Evolutionary conservation across 2,797 vertebrate genomes (phyloP), one percentile per base, ranked within the genome.

Genomic region (Smutsia temminckii): DNA sequence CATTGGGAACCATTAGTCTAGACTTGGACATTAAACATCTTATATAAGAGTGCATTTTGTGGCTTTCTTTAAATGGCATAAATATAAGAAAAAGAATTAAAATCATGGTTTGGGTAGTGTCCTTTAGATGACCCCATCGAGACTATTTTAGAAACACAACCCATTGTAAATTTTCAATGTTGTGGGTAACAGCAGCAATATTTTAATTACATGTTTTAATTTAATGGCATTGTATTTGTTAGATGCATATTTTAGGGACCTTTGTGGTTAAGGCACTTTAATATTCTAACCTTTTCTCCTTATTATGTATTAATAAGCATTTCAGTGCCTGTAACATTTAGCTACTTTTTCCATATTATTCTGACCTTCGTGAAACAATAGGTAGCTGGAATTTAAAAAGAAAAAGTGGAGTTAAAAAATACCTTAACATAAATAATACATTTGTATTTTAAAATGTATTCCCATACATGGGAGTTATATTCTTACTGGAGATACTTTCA

Each of bases 141-240:
- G 95, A 9, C 8, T 84, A 25, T 93, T 37, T 84, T 94, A 81
- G 40, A 84, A 93, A 85, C 8, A 61, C 27, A 81, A 49, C 20
- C 5, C 23, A n/a, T 12, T 74, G 17, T 53, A 68, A 90, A 95
- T 95, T 91, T 94, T 64, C 91, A 95, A 85, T 84, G 11, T 80
- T 92, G 23, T 66, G 32, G 14, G n/a, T 59, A 89, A 64, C 6
- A 63, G 8, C 51, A 53, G 74, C 64, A 59, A 55, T 23, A 80
- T 55, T 95, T 94, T 95, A 71, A 89, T 85, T 89, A 66, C 8
- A 29, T 71, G 13, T 89, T 96, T 89, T 93, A 94, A 89, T 93
- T 84, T 93, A 88, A 51, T 72, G 17, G 11, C 25, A 71, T 83
- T 34, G 37, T 40, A 92, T 84, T 66, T 87, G 25, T 95, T 91